Evolutionary conservation across 2,797 vertebrate species (phyloP), one percentile per base, ranked within the genome.

Genomic region (Rallus crepitans): DNA sequence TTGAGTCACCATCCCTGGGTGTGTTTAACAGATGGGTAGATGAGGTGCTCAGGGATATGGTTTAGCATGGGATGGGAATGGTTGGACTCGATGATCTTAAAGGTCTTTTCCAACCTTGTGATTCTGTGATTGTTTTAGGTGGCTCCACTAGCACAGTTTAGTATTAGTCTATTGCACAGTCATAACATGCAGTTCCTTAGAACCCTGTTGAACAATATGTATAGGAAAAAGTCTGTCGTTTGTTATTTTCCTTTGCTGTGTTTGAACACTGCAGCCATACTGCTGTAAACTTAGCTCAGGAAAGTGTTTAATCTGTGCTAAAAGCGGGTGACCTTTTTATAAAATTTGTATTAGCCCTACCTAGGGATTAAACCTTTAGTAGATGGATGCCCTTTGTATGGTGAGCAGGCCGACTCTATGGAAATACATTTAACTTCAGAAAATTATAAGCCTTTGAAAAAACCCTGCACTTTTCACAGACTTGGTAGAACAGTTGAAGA

Each of bases 251-350:
- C 37, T 90, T 75, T 95, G 37, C 61, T 0, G 0, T 65, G 55
- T 71, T 88, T 81, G 37, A 86, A 72, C 21, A 15, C 6, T 64
- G 30, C 31, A 88, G 57, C 24, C 33, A 28, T 69, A 47, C 15
- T 83, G 71, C 50, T 81, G 31, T 71, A 78, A 47, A 56, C 5
- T 45, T 77, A 42, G 14, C 9, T 13, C 20, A 47, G 30, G 53
- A 90, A 42, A 85, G 53, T 12, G 20, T 91, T 93, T 91, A 45
- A 61, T 78, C 63, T 59, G 40, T 24, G n/a, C 66, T 76, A 57
- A 95, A 93, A 77, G 40, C 78, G n/a, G 15, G 31, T 79, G 65
- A 82, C 66, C 24, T 87, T 96, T 87, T 59, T 8, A 76, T 81
- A 72, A 87, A 76, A 83, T 72, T 86, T 93, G 8, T 59, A 19